Evolutionary conservation across 2,888 invertebrate genomes (phyloP).

Genomic region (Acleris literana): DNA sequence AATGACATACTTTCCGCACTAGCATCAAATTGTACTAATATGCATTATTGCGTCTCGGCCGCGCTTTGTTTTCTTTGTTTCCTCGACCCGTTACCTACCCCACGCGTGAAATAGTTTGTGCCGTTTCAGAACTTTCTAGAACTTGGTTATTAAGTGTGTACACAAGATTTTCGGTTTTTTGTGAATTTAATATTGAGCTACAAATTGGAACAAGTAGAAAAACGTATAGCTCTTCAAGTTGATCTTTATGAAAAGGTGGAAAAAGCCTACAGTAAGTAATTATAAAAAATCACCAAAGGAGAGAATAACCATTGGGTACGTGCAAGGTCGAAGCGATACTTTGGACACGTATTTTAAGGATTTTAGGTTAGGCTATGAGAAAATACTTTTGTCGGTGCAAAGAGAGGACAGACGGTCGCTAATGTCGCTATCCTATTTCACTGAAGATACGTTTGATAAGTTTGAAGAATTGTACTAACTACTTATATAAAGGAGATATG

Average conservation of each 20-base stretch:
- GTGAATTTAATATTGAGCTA: not conserved
- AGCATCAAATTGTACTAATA: too few species aligned
- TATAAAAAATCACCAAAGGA: conserved; percentile 2
- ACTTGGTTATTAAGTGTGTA: not conserved
- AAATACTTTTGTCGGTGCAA: not conserved
- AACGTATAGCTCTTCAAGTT: not conserved
- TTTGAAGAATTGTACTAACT: not conserved
- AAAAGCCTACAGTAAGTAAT: not conserved
- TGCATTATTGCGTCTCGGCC: too few species aligned
- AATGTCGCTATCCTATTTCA: not conserved
- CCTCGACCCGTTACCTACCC: not conserved
- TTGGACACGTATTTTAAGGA: not conserved
- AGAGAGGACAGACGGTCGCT: not conserved
- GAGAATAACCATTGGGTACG: not conserved
- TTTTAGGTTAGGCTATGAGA: not conserved
- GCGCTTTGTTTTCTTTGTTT: too few species aligned
- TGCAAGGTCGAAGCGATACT: not conserved
- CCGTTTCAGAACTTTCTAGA: not conserved
- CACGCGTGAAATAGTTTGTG: not conserved
- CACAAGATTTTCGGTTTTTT: too few species aligned
- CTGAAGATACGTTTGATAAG: not conserved
- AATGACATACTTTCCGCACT: too few species aligned
- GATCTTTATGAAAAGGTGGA: not conserved
- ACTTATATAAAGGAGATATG: not conserved
- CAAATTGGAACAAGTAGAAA: not conserved